phyloP scores from a whole-genome alignment of 2,888 invertebrate genomes.

The Lasioglossum zephyrum region DNA sequence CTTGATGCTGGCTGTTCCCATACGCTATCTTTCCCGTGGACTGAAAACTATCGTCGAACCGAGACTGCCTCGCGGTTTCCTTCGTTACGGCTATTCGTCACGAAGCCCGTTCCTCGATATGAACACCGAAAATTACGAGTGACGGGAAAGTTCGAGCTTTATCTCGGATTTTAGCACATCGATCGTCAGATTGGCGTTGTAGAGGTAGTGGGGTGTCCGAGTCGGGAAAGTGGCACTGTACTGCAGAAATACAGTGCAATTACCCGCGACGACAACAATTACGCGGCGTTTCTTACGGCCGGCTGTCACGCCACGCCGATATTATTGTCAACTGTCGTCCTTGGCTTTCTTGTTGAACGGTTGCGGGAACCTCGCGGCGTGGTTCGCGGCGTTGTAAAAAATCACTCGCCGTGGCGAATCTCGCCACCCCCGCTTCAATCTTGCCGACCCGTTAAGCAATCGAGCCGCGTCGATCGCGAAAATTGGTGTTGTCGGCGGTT shows the following conservation, averaged over 20 bases:
- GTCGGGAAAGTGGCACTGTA: constrained; percentile 42
- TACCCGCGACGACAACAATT: constrained; percentile 75
- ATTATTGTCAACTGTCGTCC: constrained; percentile 46
- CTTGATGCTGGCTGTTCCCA: neutral
- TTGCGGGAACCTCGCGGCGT: neutral
- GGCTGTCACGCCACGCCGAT: constrained; percentile 73
- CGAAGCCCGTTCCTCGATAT: constrained; percentile 68
- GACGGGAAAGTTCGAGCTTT: constrained; percentile 64
- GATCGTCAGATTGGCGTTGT: constrained; percentile 61
- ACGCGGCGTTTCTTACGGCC: constrained; percentile 73
- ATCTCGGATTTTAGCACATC: constrained; percentile 69
- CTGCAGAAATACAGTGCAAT: constrained; percentile 70
- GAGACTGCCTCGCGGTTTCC: constrained; percentile 51
- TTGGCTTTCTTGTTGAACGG: constrained; percentile 11
- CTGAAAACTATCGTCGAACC: constrained; percentile 52
- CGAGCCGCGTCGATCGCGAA: constrained; percentile 31
- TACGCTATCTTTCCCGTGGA: constrained; percentile 1
- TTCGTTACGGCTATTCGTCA: constrained; percentile 69
- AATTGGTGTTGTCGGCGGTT: constrained; percentile 46
- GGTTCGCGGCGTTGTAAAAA: constrained; percentile 30
- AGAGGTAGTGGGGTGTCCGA: neutral
- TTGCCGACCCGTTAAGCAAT: constrained; percentile 19
- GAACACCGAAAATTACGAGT: constrained; percentile 71
- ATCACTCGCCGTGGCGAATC: constrained; percentile 25
- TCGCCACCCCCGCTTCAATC: constrained; percentile 38